Evolutionary conservation across 2,113 vertebrate species (phyloP).

Genomic region (Mola mola): DNA sequence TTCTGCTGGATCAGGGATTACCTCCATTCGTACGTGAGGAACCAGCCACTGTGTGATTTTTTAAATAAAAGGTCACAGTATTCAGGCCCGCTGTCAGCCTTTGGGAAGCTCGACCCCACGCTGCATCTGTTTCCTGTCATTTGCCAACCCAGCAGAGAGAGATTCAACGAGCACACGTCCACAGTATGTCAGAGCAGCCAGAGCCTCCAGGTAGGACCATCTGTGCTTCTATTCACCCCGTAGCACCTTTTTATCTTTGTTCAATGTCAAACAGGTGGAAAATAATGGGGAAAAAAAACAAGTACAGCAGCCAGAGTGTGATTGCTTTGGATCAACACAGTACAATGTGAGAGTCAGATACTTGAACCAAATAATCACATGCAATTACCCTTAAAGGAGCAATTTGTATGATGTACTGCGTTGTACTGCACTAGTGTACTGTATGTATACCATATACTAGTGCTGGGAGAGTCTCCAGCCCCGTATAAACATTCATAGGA

Average conservation of each 20-base stretch:
- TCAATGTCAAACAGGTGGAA: too few relatives aligned
- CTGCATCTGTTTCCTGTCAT: conserved; percentile 35
- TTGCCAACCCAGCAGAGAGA: conserved; percentile 28
- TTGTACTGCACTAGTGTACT: too few relatives aligned
- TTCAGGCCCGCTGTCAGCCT: conserved; percentile 27
- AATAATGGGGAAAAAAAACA: too few relatives aligned
- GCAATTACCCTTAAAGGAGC: too few relatives aligned
- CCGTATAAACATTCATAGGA: too few relatives aligned
- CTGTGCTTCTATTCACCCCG: conserved; percentile 18
- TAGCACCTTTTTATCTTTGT: not conserved
- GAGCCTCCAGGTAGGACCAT: conserved; percentile 23
- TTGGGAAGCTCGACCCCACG: conserved; percentile 1
- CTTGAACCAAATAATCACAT: too few relatives aligned
- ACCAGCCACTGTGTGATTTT: conserved; percentile 4
- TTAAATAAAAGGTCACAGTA: conserved; percentile 28
- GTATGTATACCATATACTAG: too few relatives aligned
- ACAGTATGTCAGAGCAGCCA: not conserved
- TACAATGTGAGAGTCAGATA: too few relatives aligned
- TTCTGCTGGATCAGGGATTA: not conserved
- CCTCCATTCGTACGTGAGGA: not conserved
- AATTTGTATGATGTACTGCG: too few relatives aligned
- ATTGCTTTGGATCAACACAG: too few relatives aligned
- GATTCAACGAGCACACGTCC: not conserved
- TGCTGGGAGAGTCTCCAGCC: too few relatives aligned
- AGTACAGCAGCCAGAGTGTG: too few relatives aligned